Evolutionary conservation across 2,888 invertebrate genomes (phyloP).

Genomic region (Drosophila borealis): DNA sequence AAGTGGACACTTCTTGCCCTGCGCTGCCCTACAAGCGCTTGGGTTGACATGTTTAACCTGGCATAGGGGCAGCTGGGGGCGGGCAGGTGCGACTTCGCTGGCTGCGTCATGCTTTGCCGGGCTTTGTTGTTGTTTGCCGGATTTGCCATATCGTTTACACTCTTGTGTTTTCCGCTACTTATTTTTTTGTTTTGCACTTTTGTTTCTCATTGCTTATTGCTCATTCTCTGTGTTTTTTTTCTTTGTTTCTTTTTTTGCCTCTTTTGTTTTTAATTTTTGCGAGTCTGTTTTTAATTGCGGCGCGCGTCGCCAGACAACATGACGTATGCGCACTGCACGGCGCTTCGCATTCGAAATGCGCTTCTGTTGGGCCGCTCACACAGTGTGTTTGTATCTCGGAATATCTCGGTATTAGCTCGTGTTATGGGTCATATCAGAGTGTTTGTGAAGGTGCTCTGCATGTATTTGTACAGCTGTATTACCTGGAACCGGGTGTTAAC

Average conservation of each 20-base stretch:
- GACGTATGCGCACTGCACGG: conserved; percentile 71
- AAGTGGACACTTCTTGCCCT: conserved; percentile 47
- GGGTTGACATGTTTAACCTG: conserved; percentile 64
- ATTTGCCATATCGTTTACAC: conserved; percentile 63
- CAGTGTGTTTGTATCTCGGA: conserved; percentile 5
- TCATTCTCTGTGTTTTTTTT: conserved; percentile 1
- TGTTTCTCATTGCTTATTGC: conserved; percentile 33
- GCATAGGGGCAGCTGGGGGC: background rate
- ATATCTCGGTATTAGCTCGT: conserved; percentile 5
- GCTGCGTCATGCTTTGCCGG: conserved; percentile 60
- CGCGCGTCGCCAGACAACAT: conserved; percentile 58
- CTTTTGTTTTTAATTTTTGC: conserved; percentile 21
- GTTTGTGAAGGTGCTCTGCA: conserved; percentile 2
- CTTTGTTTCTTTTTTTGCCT: conserved; percentile 2
- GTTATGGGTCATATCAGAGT: background rate
- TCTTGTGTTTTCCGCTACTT: conserved; percentile 5
- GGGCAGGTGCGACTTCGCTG: conserved; percentile 11
- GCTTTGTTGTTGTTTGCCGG: conserved; percentile 37
- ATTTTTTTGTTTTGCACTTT: conserved; percentile 23
- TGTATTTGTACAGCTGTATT: conserved; percentile 30
- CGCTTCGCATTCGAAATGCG: conserved; percentile 61
- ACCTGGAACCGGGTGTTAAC: conserved; percentile 31
- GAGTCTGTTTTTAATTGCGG: conserved; percentile 40
- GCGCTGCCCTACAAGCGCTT: conserved; percentile 29
- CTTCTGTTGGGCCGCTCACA: conserved; percentile 1